Evolutionary conservation across 1,140 invertebrate species (phyloP).

Genomic region (Zaprionus inermis): DNA sequence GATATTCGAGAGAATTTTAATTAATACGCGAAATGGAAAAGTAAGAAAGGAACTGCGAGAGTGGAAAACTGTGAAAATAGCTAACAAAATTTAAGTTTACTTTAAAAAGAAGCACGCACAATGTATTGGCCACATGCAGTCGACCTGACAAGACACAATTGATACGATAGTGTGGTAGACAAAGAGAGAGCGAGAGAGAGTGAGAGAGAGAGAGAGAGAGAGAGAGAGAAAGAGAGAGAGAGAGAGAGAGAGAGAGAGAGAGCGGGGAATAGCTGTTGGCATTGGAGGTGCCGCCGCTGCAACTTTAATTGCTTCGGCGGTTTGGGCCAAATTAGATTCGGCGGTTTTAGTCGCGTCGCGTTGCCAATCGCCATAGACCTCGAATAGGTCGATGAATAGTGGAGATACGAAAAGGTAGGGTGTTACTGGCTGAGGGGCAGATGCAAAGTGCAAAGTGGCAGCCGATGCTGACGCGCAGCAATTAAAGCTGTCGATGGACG

Average conservation of each 20-base stretch:
- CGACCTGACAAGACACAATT: neutral
- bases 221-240: too few relatives aligned
- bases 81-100: neutral
- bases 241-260: neutral
- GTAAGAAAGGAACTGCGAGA: neutral
- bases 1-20: slow-evolving; percentile 19
- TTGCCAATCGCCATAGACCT: slow-evolving; percentile 39
- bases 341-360: slow-evolving; percentile 70
- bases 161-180: neutral
- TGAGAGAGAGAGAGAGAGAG: too few relatives aligned
- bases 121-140: neutral
- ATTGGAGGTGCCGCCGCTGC: slow-evolving; percentile 37
- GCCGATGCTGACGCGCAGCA: slow-evolving; percentile 63
- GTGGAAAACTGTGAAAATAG: neutral
- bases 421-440: neutral
- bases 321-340: slow-evolving; percentile 81
- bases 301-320: slow-evolving; percentile 83
- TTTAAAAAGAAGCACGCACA: neutral
- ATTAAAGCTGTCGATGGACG: slow-evolving; percentile 65
- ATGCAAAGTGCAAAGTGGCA: slow-evolving; percentile 35
- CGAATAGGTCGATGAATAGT: slow-evolving; percentile 3
- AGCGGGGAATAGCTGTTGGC: neutral
- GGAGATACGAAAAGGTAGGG: neutral
- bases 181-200: neutral
- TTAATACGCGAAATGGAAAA: neutral